Evolutionary conservation across 2,888 invertebrate genomes (phyloP), one percentile per base, ranked within the genome.

Genomic region (Conus canariensis): DNA sequence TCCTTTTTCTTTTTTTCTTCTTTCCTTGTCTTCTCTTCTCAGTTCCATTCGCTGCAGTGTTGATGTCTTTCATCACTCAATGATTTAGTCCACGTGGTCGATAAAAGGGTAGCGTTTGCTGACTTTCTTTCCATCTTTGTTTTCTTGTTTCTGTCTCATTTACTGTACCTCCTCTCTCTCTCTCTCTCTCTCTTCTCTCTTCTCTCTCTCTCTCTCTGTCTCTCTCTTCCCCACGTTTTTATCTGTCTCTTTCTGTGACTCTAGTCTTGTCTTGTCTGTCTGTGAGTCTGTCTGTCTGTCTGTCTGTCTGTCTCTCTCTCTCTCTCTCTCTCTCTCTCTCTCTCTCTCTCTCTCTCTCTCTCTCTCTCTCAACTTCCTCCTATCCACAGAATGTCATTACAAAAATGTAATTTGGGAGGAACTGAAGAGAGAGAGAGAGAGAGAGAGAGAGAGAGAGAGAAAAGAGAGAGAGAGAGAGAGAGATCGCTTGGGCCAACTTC

Each of bases 271-370:
- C 16, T 64, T 64, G 30, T 30, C 77, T 30, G 10, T 77, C 30
- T 77, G 12, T 77, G 25, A 16, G 77, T 77, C 10, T 77, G 14
- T 87, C 87, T 87, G 22, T 87, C 87, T 87, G 56, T 87, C 87
- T 87, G 19, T 70, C 70, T 77, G 16, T 77, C 25, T 25, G 12
- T 77, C 77, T 30, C 10, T 30, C 30, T 77, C n/a, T 74, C 70
- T 74, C 70, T 74, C 70, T 74, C 70, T 74, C 70, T 74, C 70
- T 74, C 70, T 74, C 70, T 74, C 70, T 74, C 70, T 74, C 70
- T 74, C 70, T 64, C 60, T 64, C 60, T 64, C 60, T 64, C 60
- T 64, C 60, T 64, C 60, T 64, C 60, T 64, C 60, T 64, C 60
- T 60, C 60, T 64, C 60, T 64, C 60, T 10, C 60, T 64, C 16